A percentile compares a stretch with the other conserved stretches of the same genome.
Evolutionary conservation across 2,888 invertebrate species (phyloP).

Genomic region (Sinopyrophorus schimmeli): DNA sequence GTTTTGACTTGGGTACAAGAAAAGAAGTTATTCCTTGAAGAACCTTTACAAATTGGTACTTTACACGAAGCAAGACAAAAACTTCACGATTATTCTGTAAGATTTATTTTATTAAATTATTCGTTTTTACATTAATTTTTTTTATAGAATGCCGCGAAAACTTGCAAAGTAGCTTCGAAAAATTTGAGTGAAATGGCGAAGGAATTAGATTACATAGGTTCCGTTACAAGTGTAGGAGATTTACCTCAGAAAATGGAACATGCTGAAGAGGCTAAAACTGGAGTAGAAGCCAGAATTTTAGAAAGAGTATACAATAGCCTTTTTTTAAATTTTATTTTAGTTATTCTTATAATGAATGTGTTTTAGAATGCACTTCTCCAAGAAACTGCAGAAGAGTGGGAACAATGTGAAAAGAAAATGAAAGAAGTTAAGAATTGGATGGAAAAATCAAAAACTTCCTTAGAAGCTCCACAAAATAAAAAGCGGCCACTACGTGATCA

Average conservation of each 20-base stretch:
- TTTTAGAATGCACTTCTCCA: conserved; percentile 82
- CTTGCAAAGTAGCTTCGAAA: conserved; percentile 84
- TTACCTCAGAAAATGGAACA: conserved; percentile 83
- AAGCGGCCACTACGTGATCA: conserved; percentile 89
- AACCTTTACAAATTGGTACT: conserved; percentile 76
- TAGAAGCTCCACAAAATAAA: conserved; percentile 81
- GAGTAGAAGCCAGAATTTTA: conserved; percentile 80
- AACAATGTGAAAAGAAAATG: conserved; percentile 92
- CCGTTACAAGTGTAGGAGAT: conserved; percentile 82
- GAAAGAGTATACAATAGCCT: conserved; percentile 72
- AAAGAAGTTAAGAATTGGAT: conserved; percentile 89
- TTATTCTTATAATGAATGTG: too few species aligned
- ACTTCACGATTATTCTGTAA: conserved; percentile 84
- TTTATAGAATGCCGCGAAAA: conserved; percentile 80
- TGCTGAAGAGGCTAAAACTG: conserved; percentile 83
- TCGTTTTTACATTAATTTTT: conserved; percentile 28
- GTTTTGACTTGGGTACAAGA: conserved; percentile 84
- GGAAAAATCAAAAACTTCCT: conserved; percentile 76
- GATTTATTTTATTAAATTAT: too few species aligned
- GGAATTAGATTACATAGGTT: conserved; percentile 82
- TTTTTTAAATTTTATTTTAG: too few species aligned
- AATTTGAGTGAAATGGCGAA: conserved; percentile 90
- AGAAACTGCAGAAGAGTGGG: conserved; percentile 94
- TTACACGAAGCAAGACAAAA: conserved; percentile 82
- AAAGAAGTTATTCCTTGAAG: conserved; percentile 76